These are phyloP conservation scores for Edolisoma coerulescens DNA, from an alignment of 2,113 vertebrate species.

Conservation along the genomic window DNA sequence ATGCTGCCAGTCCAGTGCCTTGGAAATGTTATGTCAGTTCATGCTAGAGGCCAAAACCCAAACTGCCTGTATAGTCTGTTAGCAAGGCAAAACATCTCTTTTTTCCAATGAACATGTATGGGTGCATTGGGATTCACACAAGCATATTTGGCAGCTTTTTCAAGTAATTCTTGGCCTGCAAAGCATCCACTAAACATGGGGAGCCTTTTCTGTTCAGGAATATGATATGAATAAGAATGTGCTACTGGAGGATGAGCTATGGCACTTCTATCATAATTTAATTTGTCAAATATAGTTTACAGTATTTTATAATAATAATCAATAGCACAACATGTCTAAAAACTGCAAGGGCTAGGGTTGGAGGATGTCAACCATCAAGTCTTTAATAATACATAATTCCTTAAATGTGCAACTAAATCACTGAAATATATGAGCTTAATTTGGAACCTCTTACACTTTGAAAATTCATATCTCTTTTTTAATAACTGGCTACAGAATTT, in stretches of 20 bases:
- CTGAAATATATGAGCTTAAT: conserved; percentile 4
- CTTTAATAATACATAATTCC: conserved; percentile 40
- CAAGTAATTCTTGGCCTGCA: conserved; percentile 47
- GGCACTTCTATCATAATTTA: not conserved
- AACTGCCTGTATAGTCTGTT: conserved; percentile 24
- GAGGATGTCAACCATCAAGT: not conserved
- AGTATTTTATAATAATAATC: not conserved
- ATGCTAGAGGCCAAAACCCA: conserved; percentile 7
- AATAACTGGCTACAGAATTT: not conserved
- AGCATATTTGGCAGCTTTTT: conserved; percentile 44
- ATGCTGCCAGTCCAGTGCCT: not conserved
- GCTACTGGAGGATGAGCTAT: not conserved
- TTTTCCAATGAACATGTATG: conserved; percentile 9
- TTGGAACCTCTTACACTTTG: conserved; percentile 1
- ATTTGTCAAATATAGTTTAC: not conserved
- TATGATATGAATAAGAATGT: conserved; percentile 22
- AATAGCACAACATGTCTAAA: not conserved
- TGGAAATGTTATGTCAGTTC: not conserved
- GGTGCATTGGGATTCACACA: conserved; percentile 10
- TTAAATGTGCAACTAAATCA: conserved; percentile 19
- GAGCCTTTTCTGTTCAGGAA: conserved; percentile 14
- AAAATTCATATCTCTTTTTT: not conserved
- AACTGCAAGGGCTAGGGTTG: not conserved
- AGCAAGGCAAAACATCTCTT: conserved; percentile 32
- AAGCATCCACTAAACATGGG: not conserved